Conservation (phyloP, 2,888 invertebrate genomes). For the Napeogenes inachia region DNA sequence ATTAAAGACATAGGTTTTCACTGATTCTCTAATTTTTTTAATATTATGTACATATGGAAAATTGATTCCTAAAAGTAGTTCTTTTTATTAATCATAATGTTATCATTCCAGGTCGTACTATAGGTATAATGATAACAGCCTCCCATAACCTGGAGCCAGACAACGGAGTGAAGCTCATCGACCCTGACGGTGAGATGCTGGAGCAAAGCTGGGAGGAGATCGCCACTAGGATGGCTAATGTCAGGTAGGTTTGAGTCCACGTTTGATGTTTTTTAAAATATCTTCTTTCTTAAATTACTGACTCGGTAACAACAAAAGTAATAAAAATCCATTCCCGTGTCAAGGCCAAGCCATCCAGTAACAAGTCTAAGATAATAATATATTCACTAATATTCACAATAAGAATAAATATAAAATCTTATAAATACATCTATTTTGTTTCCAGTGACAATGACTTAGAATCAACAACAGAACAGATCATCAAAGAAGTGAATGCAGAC, state of each 20-base stretch:
- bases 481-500: constrained; percentile 84
- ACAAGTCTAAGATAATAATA: neutral
- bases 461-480: constrained; percentile 82
- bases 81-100: neutral
- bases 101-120: constrained; percentile 76
- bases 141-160: constrained; percentile 98
- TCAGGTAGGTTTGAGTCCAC: constrained; percentile 64
- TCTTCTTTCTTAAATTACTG: no score
- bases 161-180: constrained; percentile 97
- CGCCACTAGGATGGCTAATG: constrained; percentile 92
- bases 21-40: no score
- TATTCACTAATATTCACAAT: neutral
- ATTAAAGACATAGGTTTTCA: no score
- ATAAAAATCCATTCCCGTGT: neutral
- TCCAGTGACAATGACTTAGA: constrained; percentile 84
- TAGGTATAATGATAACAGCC: constrained; percentile 99
- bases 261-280: no score
- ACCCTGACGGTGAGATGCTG: constrained; percentile 98
- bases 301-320: no score
- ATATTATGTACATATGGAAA: no score
- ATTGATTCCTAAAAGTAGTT: no score
- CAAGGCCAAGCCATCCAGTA: neutral
- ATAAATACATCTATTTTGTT: neutral
- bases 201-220: constrained; percentile 93
- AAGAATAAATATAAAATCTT: neutral